Conservation (phyloP, 2,888 invertebrate species). For the Lepidonotus clava region DNA sequence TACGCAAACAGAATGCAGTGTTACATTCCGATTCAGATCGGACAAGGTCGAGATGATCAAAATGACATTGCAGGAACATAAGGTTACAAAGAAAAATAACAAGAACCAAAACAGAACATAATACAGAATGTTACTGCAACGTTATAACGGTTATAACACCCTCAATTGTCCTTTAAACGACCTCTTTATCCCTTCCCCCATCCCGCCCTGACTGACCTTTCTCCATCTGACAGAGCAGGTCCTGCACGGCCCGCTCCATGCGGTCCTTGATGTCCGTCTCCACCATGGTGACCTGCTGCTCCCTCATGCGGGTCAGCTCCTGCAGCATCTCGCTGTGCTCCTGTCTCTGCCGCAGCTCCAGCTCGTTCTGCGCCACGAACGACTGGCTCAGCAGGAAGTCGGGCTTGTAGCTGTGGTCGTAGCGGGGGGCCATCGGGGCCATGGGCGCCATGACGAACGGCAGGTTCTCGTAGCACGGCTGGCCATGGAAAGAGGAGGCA, state of each 20-base stretch:
- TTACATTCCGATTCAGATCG: too few species aligned
- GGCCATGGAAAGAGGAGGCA: neutral
- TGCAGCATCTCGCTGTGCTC: slow-evolving; percentile 94
- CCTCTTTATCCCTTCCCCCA: too few species aligned
- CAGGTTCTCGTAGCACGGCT: slow-evolving; percentile 55
- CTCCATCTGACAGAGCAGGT: slow-evolving; percentile 82
- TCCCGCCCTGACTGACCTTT: slow-evolving; percentile 60
- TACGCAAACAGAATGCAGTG: too few species aligned
- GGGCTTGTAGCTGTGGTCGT: neutral
- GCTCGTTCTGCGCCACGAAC: slow-evolving; percentile 85
- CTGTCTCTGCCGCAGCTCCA: slow-evolving; percentile 97
- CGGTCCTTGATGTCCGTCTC: slow-evolving; percentile 95
- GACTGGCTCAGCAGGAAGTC: slow-evolving; percentile 55
- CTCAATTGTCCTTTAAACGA: too few species aligned
- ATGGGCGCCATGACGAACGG: slow-evolving; percentile 1
- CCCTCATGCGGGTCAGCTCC: slow-evolving; percentile 91
- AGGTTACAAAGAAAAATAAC: too few species aligned
- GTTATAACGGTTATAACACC: too few species aligned
- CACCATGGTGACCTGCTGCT: slow-evolving; percentile 83
- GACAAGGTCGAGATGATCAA: too few species aligned
- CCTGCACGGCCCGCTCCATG: slow-evolving; percentile 93
- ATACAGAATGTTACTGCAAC: too few species aligned
- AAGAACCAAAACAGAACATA: too few species aligned
- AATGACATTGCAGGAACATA: too few species aligned
- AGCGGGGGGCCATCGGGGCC: slow-evolving; percentile 2